Base-by-base conservation (phyloP, 2,113 vertebrate species). In the Colinus virginianus region DNA sequence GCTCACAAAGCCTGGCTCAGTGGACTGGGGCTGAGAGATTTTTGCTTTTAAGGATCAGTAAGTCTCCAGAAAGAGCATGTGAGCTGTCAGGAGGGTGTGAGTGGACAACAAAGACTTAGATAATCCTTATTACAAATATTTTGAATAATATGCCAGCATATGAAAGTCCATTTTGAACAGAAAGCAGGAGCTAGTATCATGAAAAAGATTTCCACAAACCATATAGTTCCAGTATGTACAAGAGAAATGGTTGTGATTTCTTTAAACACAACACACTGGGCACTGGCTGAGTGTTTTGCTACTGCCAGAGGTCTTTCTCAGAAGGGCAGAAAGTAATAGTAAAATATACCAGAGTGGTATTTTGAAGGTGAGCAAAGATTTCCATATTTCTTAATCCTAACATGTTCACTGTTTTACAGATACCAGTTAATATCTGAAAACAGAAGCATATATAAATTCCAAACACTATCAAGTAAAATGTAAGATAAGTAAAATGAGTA, bases 81-180 rank as follows among this genome's bases (percentile, higher is more conserved):
- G 45, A 78, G 19, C 26, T 71, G 49, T 77, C 70, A 88, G 46
- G 15, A 90, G 62, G 20, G 83, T 38, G 38, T 66, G 48, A 13
- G 9, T 46, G 61, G 79, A 61, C 66, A 78, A 75, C 20, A 77
- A 84, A 87, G 38, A 67, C 11, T 77, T 96, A 42, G 14, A 56
- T 83, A 80, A 79, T 13, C 42, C 14, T 70, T 88, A 87, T 83
- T 79, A 87, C 17, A 79, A 91, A 59, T 78, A 93, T 67, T 91
- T 94, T 90, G 2, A 83, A 62, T 49, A 85, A 53, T 38, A 78
- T 61, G 15, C 21, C 55, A 83, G 17, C 6, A 49, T 53, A 20
- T 49, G 79, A 78, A 78, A 67, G 56, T 13, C 21, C 18, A 1
- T 62, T 89, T 91, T 67, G 68, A 87, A 70, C 25, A 19, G 51